These are phyloP conservation scores for Drosophila bunnanda DNA, from an alignment of 2,888 invertebrate species.

Conservation along the genomic window DNA sequence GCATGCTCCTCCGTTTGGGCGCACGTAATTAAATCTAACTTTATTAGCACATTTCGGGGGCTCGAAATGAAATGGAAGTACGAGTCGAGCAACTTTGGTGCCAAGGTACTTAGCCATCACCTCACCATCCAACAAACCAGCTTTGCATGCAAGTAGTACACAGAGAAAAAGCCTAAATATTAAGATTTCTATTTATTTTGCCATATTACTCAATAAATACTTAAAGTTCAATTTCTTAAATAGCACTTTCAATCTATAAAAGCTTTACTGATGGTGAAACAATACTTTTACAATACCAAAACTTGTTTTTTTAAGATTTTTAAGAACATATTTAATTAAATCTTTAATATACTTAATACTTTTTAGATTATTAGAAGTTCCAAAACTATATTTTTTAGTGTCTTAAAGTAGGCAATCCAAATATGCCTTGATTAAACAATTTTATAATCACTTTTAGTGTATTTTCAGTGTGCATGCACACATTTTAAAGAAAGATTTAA, in stretches of 20 bases:
- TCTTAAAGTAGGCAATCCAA: neutral
- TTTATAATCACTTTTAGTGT: neutral
- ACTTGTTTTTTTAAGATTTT: neutral
- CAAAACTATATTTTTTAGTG: neutral
- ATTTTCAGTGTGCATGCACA: neutral
- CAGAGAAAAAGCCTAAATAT: neutral
- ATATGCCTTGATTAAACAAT: neutral
- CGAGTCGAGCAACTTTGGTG: constrained; percentile 28
- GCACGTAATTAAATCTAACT: constrained; percentile 77
- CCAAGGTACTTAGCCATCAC: constrained; percentile 28
- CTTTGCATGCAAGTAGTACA: constrained; percentile 30
- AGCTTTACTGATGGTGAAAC: too few species aligned
- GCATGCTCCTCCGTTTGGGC: constrained; percentile 62
- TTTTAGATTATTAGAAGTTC: neutral
- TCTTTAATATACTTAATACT: neutral
- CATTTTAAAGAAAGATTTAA: neutral
- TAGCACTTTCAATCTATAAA: neutral
- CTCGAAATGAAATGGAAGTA: constrained; percentile 39
- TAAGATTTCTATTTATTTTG: neutral
- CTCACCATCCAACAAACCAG: constrained; percentile 10
- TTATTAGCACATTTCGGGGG: constrained; percentile 71
- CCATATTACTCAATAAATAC: neutral
- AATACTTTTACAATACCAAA: too few species aligned
- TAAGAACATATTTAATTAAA: neutral
- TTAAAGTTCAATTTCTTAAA: neutral